phyloP scores from a whole-genome alignment of 1,140 invertebrate genomes.

The Brachionus paranguensis region DNA sequence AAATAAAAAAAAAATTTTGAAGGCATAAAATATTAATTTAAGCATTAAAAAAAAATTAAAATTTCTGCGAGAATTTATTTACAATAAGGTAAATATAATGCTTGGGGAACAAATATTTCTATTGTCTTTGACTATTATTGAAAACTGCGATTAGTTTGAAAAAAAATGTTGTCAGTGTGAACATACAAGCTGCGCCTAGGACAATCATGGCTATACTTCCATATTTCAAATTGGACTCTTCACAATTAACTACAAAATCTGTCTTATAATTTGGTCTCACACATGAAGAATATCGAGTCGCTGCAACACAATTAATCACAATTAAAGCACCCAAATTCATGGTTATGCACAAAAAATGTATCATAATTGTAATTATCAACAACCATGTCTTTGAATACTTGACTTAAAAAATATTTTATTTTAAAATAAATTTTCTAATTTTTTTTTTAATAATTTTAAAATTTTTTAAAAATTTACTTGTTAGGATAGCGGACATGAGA shows the following conservation, averaged over 20 bases:
- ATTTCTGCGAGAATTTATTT: not conserved
- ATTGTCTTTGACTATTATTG: conserved; percentile 16
- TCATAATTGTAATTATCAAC: not conserved
- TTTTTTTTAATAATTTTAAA: too few relatives aligned
- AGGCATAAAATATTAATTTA: too few relatives aligned
- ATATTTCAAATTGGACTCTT: conserved; percentile 12
- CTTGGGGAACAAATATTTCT: not conserved
- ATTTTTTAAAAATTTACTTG: not conserved
- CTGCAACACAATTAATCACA: conserved; percentile 1
- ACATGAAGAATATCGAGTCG: not conserved
- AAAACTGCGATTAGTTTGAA: conserved; percentile 26
- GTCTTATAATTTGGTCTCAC: not conserved
- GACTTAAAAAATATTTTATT: not conserved
- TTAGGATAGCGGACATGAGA: not conserved
- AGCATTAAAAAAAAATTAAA: not conserved
- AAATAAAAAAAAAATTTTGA: too few relatives aligned
- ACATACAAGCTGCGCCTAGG: not conserved
- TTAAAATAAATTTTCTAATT: too few relatives aligned
- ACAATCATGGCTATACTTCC: conserved; percentile 9
- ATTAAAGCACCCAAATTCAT: not conserved
- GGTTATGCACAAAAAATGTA: conserved; percentile 9
- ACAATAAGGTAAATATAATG: not conserved
- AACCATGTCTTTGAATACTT: conserved; percentile 18
- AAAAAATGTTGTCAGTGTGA: conserved; percentile 1
- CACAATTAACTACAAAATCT: not conserved